phyloP scores from a whole-genome alignment of 2,888 invertebrate genomes.

The Drosophila hawaiiensis region DNA sequence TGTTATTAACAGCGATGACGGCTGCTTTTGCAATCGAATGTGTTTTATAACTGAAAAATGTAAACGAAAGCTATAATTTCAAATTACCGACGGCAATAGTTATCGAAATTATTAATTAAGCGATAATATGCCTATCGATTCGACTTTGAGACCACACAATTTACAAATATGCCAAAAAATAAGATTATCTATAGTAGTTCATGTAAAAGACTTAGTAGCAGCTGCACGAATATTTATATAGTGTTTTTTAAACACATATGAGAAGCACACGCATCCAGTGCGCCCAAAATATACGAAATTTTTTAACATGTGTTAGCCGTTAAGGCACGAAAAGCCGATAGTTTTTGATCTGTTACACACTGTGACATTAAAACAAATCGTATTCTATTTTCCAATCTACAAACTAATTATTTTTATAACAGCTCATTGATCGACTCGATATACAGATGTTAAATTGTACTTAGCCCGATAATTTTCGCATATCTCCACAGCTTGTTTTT shows the following conservation, averaged over 20 bases:
- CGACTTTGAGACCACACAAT: background rate
- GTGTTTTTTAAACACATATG: background rate
- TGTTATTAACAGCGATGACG: constrained; percentile 12
- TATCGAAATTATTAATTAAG: background rate
- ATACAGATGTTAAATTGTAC: background rate
- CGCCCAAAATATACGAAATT: background rate
- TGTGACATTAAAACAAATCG: constrained; percentile 2
- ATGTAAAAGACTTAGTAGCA: background rate
- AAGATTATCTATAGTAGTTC: background rate
- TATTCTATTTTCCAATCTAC: background rate
- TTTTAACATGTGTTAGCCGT: background rate
- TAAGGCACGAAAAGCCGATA: background rate
- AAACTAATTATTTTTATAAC: background rate
- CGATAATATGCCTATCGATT: background rate
- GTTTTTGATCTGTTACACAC: background rate
- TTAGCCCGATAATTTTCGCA: constrained; percentile 21
- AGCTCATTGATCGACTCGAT: constrained; percentile 23
- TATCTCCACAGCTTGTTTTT: constrained; percentile 1
- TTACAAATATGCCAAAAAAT: background rate
- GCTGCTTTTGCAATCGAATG: background rate
- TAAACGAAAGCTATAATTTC: background rate
- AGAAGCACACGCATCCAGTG: background rate
- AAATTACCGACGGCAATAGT: background rate
- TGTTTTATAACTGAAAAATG: background rate
- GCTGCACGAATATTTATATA: background rate